Evolutionary conservation across 2,797 vertebrate genomes (phyloP).

Genomic region (Ptychobarbus kaznakovi): DNA sequence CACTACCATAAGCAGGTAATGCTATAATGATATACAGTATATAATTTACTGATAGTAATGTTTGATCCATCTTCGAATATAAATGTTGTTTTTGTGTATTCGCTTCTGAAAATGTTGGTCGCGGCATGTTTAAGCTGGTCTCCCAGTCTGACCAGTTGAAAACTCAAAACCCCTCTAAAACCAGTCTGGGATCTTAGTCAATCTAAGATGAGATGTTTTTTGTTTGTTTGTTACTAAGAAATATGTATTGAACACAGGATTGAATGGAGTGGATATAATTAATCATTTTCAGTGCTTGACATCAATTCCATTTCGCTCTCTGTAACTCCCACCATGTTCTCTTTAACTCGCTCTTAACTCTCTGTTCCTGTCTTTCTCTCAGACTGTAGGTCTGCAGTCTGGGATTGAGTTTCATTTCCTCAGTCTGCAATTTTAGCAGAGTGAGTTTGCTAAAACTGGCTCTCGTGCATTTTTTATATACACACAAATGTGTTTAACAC

Average conservation of each 20-base stretch:
- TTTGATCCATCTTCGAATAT: not conserved
- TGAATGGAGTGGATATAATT: not conserved
- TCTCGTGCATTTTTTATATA: not conserved
- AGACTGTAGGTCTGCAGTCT: not conserved
- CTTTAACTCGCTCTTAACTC: not conserved
- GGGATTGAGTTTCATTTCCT: slow-evolving; percentile 33
- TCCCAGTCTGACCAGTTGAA: not conserved
- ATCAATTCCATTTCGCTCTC: not conserved
- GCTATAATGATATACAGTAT: not conserved
- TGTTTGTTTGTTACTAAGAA: not conserved
- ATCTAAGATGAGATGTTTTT: not conserved
- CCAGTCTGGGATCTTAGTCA: not conserved
- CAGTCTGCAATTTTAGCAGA: slow-evolving; percentile 22
- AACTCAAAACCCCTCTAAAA: not conserved
- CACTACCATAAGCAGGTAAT: not conserved
- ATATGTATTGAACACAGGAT: not conserved
- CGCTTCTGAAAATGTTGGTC: not conserved
- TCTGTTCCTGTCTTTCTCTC: not conserved
- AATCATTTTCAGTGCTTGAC: not conserved
- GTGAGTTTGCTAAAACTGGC: slow-evolving; percentile 10
- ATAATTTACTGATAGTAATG: not conserved
- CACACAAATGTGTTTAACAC: not conserved
- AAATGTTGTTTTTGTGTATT: not conserved
- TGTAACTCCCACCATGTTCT: not conserved
- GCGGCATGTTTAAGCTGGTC: not conserved